Base-by-base conservation (phyloP, 2,797 vertebrate species). In the Xiphorhynchus erythropygius region DNA sequence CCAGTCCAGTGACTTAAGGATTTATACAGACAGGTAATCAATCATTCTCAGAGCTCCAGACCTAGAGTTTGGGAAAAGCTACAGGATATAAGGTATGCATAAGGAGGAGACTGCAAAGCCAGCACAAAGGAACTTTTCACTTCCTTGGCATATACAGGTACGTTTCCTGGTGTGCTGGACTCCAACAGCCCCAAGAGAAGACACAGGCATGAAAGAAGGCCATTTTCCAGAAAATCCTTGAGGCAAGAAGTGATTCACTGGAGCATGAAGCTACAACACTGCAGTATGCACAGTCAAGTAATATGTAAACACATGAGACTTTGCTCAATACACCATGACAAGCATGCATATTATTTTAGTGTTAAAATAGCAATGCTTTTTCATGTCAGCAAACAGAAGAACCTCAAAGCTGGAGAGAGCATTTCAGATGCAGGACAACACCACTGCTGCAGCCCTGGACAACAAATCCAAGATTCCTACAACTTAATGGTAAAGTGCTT, bases 401-500 rank as follows among this genome's bases (percentile, higher is more conserved):
- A 64, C 4, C 52, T 64, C 53, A 78, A 69, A 88, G 23, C 22
- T 69, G 28, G 23, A 79, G 13, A 46, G 7, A 47, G 35, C 8
- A 32, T 21, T 89, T 86, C 57, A 73, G 41, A 86, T 71, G 37
- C 3, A 5, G 67, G 46, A 46, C 74, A 86, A 18, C 5, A 69
- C 8, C 28, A 13, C 32, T 14, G 9, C 4, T 53, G 13, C 10
- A 77, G 59, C 56, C 47, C 24, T 41, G 27, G 23, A 64, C 18
- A 79, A 87, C 21, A 91, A 82, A 89, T 65, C 84, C 88, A 70
- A 92, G 78, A 94, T 89, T 71, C 46, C 65, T 64, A 17, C 33
- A 94, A 76, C 53, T 90, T 89, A 93, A 49, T 65, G 62, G 64
- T 80, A 59, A 81, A 93, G 93, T 76, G 76, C 81, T 92, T 80